Base-by-base conservation (phyloP, 2,113 vertebrate genomes). In the Python bivittatus region DNA sequence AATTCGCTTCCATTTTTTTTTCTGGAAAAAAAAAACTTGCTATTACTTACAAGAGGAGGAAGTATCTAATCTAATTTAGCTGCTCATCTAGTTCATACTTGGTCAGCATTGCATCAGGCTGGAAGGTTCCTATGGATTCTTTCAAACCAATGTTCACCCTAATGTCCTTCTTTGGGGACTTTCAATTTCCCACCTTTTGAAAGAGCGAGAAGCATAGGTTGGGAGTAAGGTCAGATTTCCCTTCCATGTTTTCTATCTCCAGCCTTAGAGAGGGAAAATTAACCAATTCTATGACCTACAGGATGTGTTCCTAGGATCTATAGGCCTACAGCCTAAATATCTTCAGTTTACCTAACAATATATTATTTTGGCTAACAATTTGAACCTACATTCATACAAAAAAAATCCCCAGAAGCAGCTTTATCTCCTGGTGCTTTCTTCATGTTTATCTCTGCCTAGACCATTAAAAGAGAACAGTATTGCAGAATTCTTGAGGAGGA, bases 351-450 rank as follows among this genome's bases (percentile, higher is more conserved):
- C 33, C 53, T 11, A 57, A 85, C 23, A 42, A 72, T 25, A 83
- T 22, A 83, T 27, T 83, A 56, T 90, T 8, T 54, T 83, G 54
- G 54, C 33, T 57, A 44, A 33, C 13, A 48, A 22, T 48, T 87
- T 87, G 20, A 56, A 87, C 0, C 57, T 58, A 29, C 4, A 29
- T n/a, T 29, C 11, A 33, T 20, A 53, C 52, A 53, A n/a, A 7
- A 29, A 17, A 91, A 10, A 68, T 52, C 92, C 88, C 57, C 4
- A 91, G 48, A 85, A 54, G 79, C 64, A 89, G 93, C 17, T 89
- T 89, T 93, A 53, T 93, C 68, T 89, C 44, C 25, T 94, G 96
- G 93, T 95, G 95, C 93, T 96, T 96, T 68, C 27, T 88, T 72
- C 4, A 17, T 93, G 68, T 42, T 92, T 61, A 84, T 38, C 91